Evolutionary conservation across 2,888 invertebrate species (phyloP).

Genomic region (Hypolimnas misippus): DNA sequence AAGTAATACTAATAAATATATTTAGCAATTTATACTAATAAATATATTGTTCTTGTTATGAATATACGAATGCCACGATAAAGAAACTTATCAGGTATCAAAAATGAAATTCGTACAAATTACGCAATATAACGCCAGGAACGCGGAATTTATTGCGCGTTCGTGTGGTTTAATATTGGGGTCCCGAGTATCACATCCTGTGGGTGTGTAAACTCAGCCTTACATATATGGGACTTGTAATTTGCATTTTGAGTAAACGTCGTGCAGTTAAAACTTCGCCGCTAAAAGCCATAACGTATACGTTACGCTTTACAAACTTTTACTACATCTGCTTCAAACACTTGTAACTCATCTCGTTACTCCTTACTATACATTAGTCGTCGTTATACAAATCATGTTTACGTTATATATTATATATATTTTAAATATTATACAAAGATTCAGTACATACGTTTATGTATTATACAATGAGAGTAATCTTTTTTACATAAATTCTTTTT

Average conservation of each 20-base stretch:
- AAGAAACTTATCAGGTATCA: constrained; percentile 2
- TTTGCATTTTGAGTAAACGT: constrained; percentile 80
- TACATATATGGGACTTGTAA: constrained; percentile 70
- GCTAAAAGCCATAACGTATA: constrained; percentile 58
- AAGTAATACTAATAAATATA: too few relatives aligned
- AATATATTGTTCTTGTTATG: too few relatives aligned
- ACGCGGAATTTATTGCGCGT: constrained; percentile 72
- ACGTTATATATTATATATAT: neutral
- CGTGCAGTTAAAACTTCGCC: constrained; percentile 71
- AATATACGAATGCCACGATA: neutral
- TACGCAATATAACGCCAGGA: constrained; percentile 45
- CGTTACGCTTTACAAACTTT: constrained; percentile 16
- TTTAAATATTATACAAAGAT: too few relatives aligned
- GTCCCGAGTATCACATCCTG: constrained; percentile 70
- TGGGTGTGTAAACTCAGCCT: constrained; percentile 21
- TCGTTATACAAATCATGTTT: neutral
- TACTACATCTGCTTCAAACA: constrained; percentile 20
- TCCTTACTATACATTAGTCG: constrained; percentile 2
- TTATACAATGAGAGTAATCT: too few relatives aligned
- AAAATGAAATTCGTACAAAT: constrained; percentile 12
- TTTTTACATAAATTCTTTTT: too few relatives aligned
- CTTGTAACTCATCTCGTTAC: constrained; percentile 14
- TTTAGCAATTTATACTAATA: too few relatives aligned
- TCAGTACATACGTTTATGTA: too few relatives aligned
- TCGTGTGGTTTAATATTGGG: constrained; percentile 80